Percentiles rank a stretch among this genome's conserved stretches.
These are phyloP conservation scores for Galeopsomyia nigrocyanea DNA, from an alignment of 2,888 invertebrate species.

Conservation along the genomic window DNA sequence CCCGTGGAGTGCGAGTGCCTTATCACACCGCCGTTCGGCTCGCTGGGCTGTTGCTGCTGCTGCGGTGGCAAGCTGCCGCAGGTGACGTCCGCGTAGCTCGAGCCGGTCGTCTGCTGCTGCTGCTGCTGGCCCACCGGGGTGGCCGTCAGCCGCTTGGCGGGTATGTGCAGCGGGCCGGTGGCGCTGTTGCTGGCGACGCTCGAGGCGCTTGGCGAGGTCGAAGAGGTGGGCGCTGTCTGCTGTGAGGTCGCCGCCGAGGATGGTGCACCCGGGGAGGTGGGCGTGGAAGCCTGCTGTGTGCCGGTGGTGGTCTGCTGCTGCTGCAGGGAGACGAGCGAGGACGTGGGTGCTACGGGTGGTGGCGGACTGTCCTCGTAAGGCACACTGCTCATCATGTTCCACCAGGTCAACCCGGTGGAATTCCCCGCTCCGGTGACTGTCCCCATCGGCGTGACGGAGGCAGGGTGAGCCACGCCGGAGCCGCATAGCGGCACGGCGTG, in stretches of 20 bases:
- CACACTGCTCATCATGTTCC: slow-evolving; percentile 87
- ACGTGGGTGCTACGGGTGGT: slow-evolving; percentile 67
- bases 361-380: slow-evolving; percentile 81
- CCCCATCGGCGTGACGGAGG: slow-evolving; percentile 68
- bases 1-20: slow-evolving; percentile 75
- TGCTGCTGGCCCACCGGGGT: slow-evolving; percentile 59
- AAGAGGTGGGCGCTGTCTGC: slow-evolving; percentile 72
- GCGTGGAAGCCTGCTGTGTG: slow-evolving; percentile 74
- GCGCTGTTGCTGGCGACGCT: slow-evolving; percentile 77
- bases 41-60: slow-evolving; percentile 49
- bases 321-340: slow-evolving; percentile 69
- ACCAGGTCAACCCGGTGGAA: slow-evolving; percentile 87
- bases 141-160: slow-evolving; percentile 82
- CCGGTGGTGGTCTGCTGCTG: slow-evolving; percentile 67
- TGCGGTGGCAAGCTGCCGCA: slow-evolving; percentile 52
- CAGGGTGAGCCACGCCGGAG: slow-evolving; percentile 69
- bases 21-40: slow-evolving; percentile 79
- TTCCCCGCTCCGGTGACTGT: slow-evolving; percentile 86
- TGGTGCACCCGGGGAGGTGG: slow-evolving; percentile 71
- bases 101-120: slow-evolving; percentile 39
- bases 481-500: slow-evolving; percentile 77
- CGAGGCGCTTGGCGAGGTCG: slow-evolving; percentile 74
- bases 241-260: slow-evolving; percentile 59
- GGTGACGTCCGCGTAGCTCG: slow-evolving; percentile 66
- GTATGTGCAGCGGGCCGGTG: slow-evolving; percentile 88